Evolutionary conservation across 2,888 invertebrate species (phyloP), one percentile per base, ranked within the genome.

Genomic region (Anthophora plumipes): DNA sequence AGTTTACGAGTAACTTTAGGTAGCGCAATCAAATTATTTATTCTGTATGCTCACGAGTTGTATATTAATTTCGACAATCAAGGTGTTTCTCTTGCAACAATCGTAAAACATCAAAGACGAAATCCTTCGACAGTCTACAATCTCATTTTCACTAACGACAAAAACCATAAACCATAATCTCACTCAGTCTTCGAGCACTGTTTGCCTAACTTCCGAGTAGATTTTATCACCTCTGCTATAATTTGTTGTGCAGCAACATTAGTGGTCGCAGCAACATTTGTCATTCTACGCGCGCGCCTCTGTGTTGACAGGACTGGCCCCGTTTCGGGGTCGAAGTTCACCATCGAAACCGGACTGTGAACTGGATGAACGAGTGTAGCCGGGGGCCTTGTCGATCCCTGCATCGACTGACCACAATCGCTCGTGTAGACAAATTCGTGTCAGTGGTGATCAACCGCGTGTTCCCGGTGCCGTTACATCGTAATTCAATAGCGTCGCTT

Each of bases 181-280:
- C n/a, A n/a, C n/a, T n/a, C n/a, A n/a, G 55, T 41, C 41, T 70
- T 79, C 74, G 76, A 81, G 73, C 54, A 41, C 84, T 85, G 83
- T 90, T 88, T 86, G 83, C 87, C 83, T 78, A 86, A 75, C 74
- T 78, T 73, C 64, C 48, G 71, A 80, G 63, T 77, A 91, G 91
- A 92, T 91, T 83, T 86, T 91, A 92, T 91, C 92, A 77, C 80
- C 84, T 77, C 82, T 77, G 83, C 88, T 88, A 88, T 93, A 93
- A 93, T 93, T 93, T 92, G 93, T 93, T 93, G 93, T 91, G 81
- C 88, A 89, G 90, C 88, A 91, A 92, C 92, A 92, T 93, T 90
- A 91, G 91, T 82, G 90, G 92, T 88, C 89, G 85, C 76, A 82
- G 66, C 82, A 83, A 89, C 92, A 93, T 93, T 92, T 91, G 91